Conservation (phyloP, 2,888 invertebrate species). For the Lepidochrysops patricia region DNA sequence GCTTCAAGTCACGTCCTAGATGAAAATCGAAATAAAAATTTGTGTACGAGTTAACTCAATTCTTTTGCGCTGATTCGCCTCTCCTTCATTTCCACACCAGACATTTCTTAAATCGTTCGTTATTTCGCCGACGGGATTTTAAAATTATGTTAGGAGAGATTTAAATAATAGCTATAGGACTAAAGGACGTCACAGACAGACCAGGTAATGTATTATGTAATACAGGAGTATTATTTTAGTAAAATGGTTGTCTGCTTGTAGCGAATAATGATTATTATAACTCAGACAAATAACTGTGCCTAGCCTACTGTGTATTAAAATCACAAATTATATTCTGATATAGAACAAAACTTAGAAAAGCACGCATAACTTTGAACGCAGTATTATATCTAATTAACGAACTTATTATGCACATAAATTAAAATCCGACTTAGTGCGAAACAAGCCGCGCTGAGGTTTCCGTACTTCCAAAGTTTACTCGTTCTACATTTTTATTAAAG, state of each 20-base stretch:
- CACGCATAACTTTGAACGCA: neutral
- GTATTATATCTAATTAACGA: neutral
- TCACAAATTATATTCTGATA: neutral
- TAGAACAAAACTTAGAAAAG: neutral
- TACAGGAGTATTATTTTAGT: too few relatives aligned
- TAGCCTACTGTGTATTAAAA: too few relatives aligned
- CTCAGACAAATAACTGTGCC: too few relatives aligned
- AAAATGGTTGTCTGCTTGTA: too few relatives aligned
- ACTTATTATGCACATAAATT: neutral
- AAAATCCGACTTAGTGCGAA: neutral
- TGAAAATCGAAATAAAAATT: slow-evolving; percentile 5
- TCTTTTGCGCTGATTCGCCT: slow-evolving; percentile 20
- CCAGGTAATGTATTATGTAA: too few relatives aligned
- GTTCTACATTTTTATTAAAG: neutral
- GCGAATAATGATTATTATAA: neutral
- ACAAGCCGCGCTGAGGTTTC: neutral
- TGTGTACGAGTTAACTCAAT: slow-evolving; percentile 23
- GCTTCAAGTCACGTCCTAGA: slow-evolving; percentile 9
- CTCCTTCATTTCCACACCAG: neutral
- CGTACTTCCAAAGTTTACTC: neutral
- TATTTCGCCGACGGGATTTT: slow-evolving; percentile 8
- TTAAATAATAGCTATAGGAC: neutral
- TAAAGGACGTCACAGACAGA: too few relatives aligned
- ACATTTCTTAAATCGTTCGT: slow-evolving; percentile 6
- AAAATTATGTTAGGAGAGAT: slow-evolving; percentile 8